Conservation (phyloP, 2,797 vertebrate genomes). For the Malurus splendens region DNA sequence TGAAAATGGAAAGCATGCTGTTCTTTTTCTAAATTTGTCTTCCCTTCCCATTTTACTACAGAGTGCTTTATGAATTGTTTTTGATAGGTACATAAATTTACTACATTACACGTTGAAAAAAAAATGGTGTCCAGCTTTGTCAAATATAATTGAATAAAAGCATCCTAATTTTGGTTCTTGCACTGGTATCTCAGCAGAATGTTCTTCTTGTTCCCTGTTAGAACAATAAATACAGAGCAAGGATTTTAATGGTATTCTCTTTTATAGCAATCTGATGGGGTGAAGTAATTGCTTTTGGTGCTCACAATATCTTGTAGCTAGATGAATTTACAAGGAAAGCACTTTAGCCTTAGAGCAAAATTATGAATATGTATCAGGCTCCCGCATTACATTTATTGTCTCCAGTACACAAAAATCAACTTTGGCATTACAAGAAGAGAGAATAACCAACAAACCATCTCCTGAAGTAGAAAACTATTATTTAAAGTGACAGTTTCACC, state of each 20-base stretch:
- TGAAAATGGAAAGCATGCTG: not conserved
- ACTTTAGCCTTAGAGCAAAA: slow-evolving; percentile 52
- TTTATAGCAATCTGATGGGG: slow-evolving; percentile 45
- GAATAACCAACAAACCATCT: slow-evolving; percentile 39
- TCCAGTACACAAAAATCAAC: slow-evolving; percentile 45
- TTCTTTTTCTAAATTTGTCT: not conserved
- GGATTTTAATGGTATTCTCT: slow-evolving; percentile 41
- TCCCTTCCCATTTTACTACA: not conserved
- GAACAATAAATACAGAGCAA: slow-evolving; percentile 43
- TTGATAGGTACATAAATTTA: slow-evolving; percentile 44
- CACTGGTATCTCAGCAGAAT: slow-evolving; percentile 34
- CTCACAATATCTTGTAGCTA: slow-evolving; percentile 38
- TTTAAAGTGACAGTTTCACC: slow-evolving; percentile 50
- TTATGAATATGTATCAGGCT: slow-evolving; percentile 45
- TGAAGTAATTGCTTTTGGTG: slow-evolving; percentile 58
- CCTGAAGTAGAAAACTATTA: slow-evolving; percentile 37
- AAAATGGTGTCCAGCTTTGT: slow-evolving; percentile 10
- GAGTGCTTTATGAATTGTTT: slow-evolving; percentile 9
- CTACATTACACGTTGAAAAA: slow-evolving; percentile 3
- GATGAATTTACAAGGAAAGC: slow-evolving; percentile 57
- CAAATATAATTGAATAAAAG: slow-evolving; percentile 55
- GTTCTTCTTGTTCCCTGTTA: slow-evolving; percentile 39
- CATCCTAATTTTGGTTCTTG: slow-evolving; percentile 36
- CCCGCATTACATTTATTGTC: slow-evolving; percentile 29
- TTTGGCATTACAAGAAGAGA: slow-evolving; percentile 33